Evolutionary conservation across 2,113 vertebrate genomes (phyloP).

Genomic region (Gnathonemus echidnorhynchus): DNA sequence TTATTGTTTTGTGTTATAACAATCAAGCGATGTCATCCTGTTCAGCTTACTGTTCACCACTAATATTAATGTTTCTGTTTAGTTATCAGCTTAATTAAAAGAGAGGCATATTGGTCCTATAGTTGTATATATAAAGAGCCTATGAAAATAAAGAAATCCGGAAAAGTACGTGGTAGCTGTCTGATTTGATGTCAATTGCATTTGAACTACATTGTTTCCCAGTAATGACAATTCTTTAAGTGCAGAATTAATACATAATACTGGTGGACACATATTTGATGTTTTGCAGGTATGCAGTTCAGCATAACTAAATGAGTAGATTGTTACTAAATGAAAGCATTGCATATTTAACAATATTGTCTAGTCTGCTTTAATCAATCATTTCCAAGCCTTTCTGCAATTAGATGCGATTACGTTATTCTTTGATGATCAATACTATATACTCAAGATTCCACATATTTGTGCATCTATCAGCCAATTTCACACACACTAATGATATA

Average conservation of each 20-base stretch:
- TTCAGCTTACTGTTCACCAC: background rate
- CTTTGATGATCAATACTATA: background rate
- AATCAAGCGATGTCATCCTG: background rate
- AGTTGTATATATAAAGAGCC: background rate
- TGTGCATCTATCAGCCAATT: background rate
- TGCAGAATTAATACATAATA: conserved; percentile 1
- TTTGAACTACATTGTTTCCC: background rate
- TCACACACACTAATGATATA: background rate
- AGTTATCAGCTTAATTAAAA: background rate
- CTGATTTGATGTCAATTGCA: background rate
- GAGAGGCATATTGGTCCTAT: background rate
- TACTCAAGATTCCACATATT: background rate
- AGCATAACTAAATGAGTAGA: background rate
- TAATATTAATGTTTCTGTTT: background rate
- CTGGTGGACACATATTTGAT: background rate
- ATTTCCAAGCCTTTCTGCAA: background rate
- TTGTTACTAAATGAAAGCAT: background rate
- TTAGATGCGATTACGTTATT: background rate
- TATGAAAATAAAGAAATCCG: background rate
- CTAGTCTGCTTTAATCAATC: background rate
- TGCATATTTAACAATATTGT: background rate
- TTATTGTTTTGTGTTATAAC: background rate
- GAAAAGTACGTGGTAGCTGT: background rate
- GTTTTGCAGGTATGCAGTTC: background rate
- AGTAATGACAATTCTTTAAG: background rate